A percentile compares a stretch with the other conserved stretches of the same genome.
Evolutionary conservation across 1,140 invertebrate genomes (phyloP).

Genomic region (Augochlora pura): DNA sequence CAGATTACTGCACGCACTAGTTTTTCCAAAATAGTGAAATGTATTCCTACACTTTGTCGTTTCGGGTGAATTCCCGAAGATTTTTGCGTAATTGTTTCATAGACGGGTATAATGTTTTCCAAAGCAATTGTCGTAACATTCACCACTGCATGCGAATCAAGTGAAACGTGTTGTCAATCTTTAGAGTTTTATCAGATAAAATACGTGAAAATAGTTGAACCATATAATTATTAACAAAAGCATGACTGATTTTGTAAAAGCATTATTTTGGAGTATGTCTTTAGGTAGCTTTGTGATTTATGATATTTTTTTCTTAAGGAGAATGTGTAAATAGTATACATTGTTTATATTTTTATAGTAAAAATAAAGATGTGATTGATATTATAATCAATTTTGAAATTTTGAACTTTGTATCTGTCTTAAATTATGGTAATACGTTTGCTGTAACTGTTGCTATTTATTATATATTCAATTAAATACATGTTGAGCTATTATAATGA

Average conservation of each 20-base stretch:
- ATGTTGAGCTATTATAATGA: too few relatives aligned
- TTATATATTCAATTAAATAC: too few relatives aligned
- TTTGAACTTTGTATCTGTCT: too few relatives aligned
- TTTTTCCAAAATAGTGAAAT: constrained; percentile 31
- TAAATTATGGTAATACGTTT: too few relatives aligned
- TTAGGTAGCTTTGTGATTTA: neutral
- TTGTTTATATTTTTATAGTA: neutral
- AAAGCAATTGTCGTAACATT: neutral
- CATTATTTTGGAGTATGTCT: neutral
- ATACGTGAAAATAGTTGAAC: neutral
- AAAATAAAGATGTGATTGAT: neutral
- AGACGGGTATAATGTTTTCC: neutral
- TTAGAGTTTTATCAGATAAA: constrained; percentile 12
- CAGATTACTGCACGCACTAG: neutral
- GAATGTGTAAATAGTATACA: neutral
- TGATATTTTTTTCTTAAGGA: neutral
- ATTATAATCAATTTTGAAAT: neutral
- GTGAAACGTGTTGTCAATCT: constrained; percentile 1
- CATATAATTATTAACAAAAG: neutral
- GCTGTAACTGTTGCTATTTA: too few relatives aligned
- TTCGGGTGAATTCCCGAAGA: neutral
- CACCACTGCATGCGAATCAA: neutral
- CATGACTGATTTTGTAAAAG: neutral
- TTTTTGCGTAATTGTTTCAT: neutral
- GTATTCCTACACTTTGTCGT: constrained; percentile 4